Evolutionary conservation across 1,140 invertebrate species (phyloP), one percentile per base, ranked within the genome.

Genomic region (Trypoxylus dichotomus): DNA sequence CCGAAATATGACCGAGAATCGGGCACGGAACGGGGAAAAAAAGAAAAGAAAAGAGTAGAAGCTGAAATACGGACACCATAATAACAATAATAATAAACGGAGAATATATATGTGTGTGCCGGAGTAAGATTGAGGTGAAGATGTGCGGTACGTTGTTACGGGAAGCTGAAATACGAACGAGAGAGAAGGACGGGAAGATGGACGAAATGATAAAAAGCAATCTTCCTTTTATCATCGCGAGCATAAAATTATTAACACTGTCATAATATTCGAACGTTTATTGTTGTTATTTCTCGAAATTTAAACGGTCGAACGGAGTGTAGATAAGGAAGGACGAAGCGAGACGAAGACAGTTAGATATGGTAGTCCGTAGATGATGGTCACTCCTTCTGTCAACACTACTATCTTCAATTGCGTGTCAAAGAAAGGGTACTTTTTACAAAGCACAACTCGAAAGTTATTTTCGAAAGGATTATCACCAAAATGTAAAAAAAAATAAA

Each of bases 241-340:
- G 60, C 60, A 27, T 27, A 63, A 63, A 63, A 63, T 63, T 63
- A 63, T 63, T 63, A 63, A 63, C 60, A 63, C 60, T 63, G 60
- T 63, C 60, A 63, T 63, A 63, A 63, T 63, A 63, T 63, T 63
- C 60, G 6, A 63, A 63, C 60, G 13, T 63, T 63, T 63, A 63
- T 27, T 63, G 60, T 63, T 63, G 60, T 63, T 63, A 63, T 63
- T 63, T 63, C 60, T 63, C 60, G 60, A 63, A 63, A 63, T 63
- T 63, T 63, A 63, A 63, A 63, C 60, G 60, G 25, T 63, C 60
- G 60, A 25, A 63, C 3, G 25, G 1, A 19, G 60, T 21, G 21
- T 19, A 27, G 21, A 63, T 63, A 24, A 63, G 25, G 60, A 63
- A 21, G 25, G 60, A 6, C 13, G n/a, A 19, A 0, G 25, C 10